phyloP scores from a whole-genome alignment of 30 jellyfish, hydroid and myxozoan genomes.

The Hydra vulgaris region DNA sequence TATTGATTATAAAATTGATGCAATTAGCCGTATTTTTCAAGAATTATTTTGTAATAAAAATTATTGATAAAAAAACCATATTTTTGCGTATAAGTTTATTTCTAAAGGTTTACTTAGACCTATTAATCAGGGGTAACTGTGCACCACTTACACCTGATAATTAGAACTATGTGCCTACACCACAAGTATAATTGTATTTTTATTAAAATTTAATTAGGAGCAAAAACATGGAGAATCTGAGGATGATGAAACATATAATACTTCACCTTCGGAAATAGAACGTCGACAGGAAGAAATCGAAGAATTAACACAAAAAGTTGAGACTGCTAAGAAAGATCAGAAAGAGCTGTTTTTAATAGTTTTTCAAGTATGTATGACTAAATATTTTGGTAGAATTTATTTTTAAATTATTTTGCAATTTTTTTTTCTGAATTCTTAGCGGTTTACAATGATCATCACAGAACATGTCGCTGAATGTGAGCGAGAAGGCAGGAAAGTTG shows the following conservation, averaged over 20 bases:
- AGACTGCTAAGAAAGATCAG: conserved; percentile 83
- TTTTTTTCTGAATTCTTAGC: conserved; percentile 45
- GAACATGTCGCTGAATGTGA: conserved; percentile 94
- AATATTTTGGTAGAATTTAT: too few relatives aligned
- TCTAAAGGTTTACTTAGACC: too few relatives aligned
- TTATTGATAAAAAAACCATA: too few relatives aligned
- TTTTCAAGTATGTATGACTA: conserved; percentile 51
- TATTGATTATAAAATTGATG: too few relatives aligned
- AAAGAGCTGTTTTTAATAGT: conserved; percentile 82
- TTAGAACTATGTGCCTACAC: too few relatives aligned
- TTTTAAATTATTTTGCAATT: not conserved
- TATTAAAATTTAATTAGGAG: conserved; percentile 4
- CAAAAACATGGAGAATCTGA: conserved; percentile 29
- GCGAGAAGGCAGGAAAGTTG: conserved; percentile 60
- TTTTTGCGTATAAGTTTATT: too few relatives aligned
- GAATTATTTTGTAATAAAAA: too few relatives aligned
- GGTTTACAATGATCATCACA: conserved; percentile 83
- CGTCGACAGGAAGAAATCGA: conserved; percentile 70
- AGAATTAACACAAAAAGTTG: conserved; percentile 56
- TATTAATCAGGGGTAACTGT: too few relatives aligned
- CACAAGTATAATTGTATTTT: too few relatives aligned
- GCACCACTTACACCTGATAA: too few relatives aligned
- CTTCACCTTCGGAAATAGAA: conserved; percentile 55
- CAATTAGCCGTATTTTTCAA: too few relatives aligned
- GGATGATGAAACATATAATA: conserved; percentile 40